Evolutionary conservation across 1,140 invertebrate species (phyloP), one percentile per base, ranked within the genome.

Genomic region (Calliphora vicina): DNA sequence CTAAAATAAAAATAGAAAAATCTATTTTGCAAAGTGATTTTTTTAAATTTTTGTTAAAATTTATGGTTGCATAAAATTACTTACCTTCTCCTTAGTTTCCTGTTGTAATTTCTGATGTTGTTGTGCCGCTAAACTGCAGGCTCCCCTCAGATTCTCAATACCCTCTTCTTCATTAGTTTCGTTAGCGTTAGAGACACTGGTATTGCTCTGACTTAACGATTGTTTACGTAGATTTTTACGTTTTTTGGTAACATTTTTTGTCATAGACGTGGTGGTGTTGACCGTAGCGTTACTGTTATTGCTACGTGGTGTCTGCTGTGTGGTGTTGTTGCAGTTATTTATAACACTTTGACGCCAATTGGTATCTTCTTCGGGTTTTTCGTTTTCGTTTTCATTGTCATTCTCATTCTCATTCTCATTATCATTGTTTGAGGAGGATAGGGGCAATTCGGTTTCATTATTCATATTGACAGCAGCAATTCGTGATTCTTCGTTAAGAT

Each of bases 171-270:
- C 74, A 27, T 78, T 78, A 23, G 74, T 23, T 15, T 29, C 15
- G 23, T 23, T 20, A n/a, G 15, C 3, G 4, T 25, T 25, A 2
- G 26, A n/a, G 26, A 35, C 26, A 13, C 23, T 15, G 25, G 0
- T 50, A 26, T 61, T 27, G 43, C 13, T 23, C 87, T 23, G 87
- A 86, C 27, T 88, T 87, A 0, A 88, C 71, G 9, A 9, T 71
- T 87, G 84, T 35, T 88, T 87, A 15, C 84, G 83, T 15, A 86
- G 26, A 83, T 85, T 84, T 20, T 85, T 83, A 5, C 85, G 78
- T 74, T 86, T 85, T 42, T 86, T 86, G 17, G 85, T 86, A 15
- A 57, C 83, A 80, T 78, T 78, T 43, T 78, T 78, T 2, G 35
- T 35, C 8, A 29, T 76, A 9, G 29, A 10, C 8, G 73, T 42